phyloP scores from a whole-genome alignment of 2,888 invertebrate species.

The Hirtodrosophila trivittata region DNA sequence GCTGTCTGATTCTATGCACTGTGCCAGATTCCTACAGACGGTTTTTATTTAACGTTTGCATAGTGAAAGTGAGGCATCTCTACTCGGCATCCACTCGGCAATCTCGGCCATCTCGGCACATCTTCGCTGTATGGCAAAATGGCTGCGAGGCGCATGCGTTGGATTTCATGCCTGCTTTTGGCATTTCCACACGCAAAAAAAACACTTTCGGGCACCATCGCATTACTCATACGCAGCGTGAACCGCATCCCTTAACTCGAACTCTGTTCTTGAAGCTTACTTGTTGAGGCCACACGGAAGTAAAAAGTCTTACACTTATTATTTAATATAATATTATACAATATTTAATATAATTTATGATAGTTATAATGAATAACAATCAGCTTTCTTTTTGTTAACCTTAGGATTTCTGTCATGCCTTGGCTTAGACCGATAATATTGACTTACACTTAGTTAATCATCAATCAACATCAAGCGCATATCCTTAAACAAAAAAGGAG shows the following conservation, averaged over 20 bases:
- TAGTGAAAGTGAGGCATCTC: conserved; percentile 49
- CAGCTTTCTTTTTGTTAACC: no score
- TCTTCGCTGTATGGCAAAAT: not conserved
- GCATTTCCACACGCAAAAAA: conserved; percentile 38
- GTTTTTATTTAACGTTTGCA: conserved; percentile 28
- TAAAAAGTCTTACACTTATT: not conserved
- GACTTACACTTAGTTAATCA: not conserved
- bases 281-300: conserved; percentile 38
- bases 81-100: conserved; percentile 17
- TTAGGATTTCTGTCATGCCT: no score
- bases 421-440: no score
- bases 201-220: not conserved
- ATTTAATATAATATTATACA: no score
- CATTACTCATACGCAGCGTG: conserved; percentile 33
- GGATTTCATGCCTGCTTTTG: conserved; percentile 23
- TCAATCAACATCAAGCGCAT: not conserved
- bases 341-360: no score
- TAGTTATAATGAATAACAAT: no score
- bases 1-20: conserved; percentile 18
- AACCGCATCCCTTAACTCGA: conserved; percentile 3
- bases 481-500: not conserved
- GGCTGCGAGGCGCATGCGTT: conserved; percentile 52
- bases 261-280: conserved; percentile 16
- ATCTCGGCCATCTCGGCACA: conserved; percentile 1
- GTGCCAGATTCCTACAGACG: conserved; percentile 32